phyloP scores from a whole-genome alignment of 2,113 vertebrate species.

The Nibea coibor region DNA sequence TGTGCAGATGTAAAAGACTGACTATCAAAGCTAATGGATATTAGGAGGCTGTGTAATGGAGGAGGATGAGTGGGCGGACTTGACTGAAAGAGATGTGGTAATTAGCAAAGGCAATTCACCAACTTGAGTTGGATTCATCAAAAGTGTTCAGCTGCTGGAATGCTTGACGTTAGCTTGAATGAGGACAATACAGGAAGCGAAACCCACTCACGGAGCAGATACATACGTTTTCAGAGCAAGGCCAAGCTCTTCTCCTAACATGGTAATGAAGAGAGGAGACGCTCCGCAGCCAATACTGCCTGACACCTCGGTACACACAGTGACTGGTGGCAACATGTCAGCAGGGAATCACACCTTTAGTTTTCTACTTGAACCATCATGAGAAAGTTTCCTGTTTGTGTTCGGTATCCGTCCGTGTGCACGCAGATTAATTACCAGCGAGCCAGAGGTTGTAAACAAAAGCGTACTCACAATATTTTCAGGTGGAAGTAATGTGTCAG shows the following conservation, averaged over 20 bases:
- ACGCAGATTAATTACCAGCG: neutral
- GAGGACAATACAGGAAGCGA: constrained; percentile 3
- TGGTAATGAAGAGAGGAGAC: constrained; percentile 18
- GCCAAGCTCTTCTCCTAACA: constrained; percentile 19
- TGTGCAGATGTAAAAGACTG: constrained; percentile 36
- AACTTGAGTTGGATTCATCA: constrained; percentile 22
- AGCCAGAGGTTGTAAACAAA: constrained; percentile 1
- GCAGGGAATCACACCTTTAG: neutral
- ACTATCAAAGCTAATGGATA: constrained; percentile 62
- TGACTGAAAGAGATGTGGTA: constrained; percentile 25
- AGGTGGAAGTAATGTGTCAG: neutral
- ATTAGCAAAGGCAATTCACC: constrained; percentile 53
- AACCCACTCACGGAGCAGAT: neutral
- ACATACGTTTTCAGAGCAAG: neutral
- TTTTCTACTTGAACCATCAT: neutral
- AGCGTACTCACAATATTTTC: neutral
- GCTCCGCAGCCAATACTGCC: constrained; percentile 3
- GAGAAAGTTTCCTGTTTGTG: neutral
- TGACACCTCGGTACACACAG: constrained; percentile 14
- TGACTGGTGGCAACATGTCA: constrained; percentile 6
- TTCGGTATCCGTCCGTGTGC: neutral
- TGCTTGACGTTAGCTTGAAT: constrained; percentile 3
- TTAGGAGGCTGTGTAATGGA: constrained; percentile 31
- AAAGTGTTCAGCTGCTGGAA: constrained; percentile 1
- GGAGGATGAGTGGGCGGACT: constrained; percentile 36